Conservation (phyloP, 2,113 vertebrate genomes). For the Chloroceryle aenea region DNA sequence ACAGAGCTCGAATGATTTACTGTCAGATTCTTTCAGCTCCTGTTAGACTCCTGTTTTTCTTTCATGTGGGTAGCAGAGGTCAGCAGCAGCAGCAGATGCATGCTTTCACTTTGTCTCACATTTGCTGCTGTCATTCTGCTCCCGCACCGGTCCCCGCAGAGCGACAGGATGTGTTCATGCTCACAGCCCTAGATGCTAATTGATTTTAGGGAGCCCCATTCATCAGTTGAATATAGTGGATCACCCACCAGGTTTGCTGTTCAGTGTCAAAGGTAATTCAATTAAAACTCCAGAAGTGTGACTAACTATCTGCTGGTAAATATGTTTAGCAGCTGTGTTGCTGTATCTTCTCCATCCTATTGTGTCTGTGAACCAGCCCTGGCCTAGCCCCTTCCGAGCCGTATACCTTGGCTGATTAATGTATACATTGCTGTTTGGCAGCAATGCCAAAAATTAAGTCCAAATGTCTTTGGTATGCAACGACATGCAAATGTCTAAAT, state of each 20-base stretch:
- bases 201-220: conserved; percentile 87
- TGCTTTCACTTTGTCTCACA: conserved; percentile 72
- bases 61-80: conserved; percentile 85
- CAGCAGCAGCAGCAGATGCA: conserved; percentile 61
- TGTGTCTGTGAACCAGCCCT: neutral
- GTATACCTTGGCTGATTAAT: neutral
- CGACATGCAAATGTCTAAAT: neutral
- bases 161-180: conserved; percentile 78
- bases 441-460: neutral
- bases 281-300: conserved; percentile 90
- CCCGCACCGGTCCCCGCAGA: conserved; percentile 31
- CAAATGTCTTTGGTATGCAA: neutral
- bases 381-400: neutral
- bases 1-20: conserved; percentile 82
- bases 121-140: conserved; percentile 89
- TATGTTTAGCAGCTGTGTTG: conserved; percentile 86
- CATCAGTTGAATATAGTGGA: conserved; percentile 70
- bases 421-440: neutral
- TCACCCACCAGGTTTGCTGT: conserved; percentile 82
- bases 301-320: conserved; percentile 82
- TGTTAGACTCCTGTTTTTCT: conserved; percentile 79
- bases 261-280: conserved; percentile 94
- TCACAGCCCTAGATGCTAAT: conserved; percentile 79
- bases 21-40: conserved; percentile 76
- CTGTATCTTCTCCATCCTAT: neutral